Evolutionary conservation across 2,888 invertebrate genomes (phyloP), one percentile per base, ranked within the genome.

Genomic region (Drosophila ezoana): DNA sequence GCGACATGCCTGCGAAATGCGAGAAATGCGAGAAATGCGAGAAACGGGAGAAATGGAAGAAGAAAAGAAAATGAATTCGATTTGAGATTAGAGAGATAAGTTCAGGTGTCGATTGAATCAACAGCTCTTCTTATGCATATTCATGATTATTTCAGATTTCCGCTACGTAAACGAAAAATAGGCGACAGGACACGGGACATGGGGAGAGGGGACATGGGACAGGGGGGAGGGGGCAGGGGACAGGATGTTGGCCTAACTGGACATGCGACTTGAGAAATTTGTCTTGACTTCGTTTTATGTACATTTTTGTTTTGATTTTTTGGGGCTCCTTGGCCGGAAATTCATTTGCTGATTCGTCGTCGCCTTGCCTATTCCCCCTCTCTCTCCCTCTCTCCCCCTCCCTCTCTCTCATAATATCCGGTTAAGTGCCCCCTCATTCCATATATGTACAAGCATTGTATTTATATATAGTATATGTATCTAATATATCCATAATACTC

Each of bases 1-100:
- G 96, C 81, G 96, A 96, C 97, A 97, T 97, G 85, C 97, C 98
- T 97, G 56, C 2, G 45, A 60, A 20, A 18, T n/a, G n/a, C n/a
- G n/a, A n/a, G n/a, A n/a, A n/a, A n/a, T n/a, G n/a, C n/a, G n/a
- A n/a, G n/a, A n/a, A n/a, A n/a, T n/a, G n/a, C n/a, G n/a, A n/a
- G n/a, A n/a, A n/a, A n/a, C n/a, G n/a, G 16, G 23, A 23, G 23
- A 23, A 8, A 8, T 23, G 6, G 23, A 6, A 38, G 11, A 16
- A 32, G 10, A 14, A 40, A n/a, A 43, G 2, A 20, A 9, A 13
- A 45, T n/a, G n/a, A 9, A 38, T 33, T 32, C 3, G 9, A 2
- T 53, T 10, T 1, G 11, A 33, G 44, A 58, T 72, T 72, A 61
- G 58, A 2, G 11, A 33, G 44, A 58, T 72, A 67, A 61, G 58